A percentile compares a stretch with the other conserved stretches of the same genome.
phyloP scores from a whole-genome alignment of 2,113 vertebrate species.

The Plecturocebus donacophilus region DNA sequence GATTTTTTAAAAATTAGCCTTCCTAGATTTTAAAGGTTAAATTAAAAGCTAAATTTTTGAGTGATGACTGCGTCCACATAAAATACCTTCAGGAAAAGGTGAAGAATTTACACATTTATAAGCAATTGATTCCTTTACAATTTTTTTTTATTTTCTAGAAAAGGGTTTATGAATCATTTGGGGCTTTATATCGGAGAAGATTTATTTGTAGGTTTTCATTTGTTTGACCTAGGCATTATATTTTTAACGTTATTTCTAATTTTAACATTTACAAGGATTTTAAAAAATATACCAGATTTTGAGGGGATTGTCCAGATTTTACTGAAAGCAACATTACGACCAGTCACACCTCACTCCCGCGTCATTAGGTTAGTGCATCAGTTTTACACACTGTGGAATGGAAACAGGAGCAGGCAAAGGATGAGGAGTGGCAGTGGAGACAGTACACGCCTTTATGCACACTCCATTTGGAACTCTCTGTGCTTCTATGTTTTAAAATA shows the following conservation, averaged over 20 bases:
- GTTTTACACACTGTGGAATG: neutral
- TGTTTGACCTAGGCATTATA: slow-evolving; percentile 3
- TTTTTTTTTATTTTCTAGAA: slow-evolving; percentile 51
- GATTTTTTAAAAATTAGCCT: neutral
- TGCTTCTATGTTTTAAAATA: neutral
- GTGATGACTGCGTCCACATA: slow-evolving; percentile 13
- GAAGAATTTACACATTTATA: slow-evolving; percentile 51
- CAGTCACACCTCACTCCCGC: neutral
- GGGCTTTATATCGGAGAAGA: slow-evolving; percentile 26
- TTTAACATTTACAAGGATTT: slow-evolving; percentile 1
- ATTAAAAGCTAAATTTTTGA: slow-evolving; percentile 56
- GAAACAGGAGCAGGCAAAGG: neutral
- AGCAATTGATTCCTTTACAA: slow-evolving; percentile 48
- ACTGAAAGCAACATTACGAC: neutral
- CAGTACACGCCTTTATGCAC: accelerated
- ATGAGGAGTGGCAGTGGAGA: neutral
- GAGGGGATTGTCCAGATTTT: neutral
- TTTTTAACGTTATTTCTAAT: neutral
- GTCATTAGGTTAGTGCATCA: neutral
- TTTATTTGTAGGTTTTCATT: slow-evolving; percentile 39
- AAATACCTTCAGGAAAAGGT: slow-evolving; percentile 58
- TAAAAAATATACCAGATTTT: neutral
- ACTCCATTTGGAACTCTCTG: neutral
- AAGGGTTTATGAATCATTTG: slow-evolving; percentile 42
- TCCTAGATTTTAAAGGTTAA: slow-evolving; percentile 40